phyloP scores from a whole-genome alignment of 2,888 invertebrate species.

The Morpho achilles region DNA sequence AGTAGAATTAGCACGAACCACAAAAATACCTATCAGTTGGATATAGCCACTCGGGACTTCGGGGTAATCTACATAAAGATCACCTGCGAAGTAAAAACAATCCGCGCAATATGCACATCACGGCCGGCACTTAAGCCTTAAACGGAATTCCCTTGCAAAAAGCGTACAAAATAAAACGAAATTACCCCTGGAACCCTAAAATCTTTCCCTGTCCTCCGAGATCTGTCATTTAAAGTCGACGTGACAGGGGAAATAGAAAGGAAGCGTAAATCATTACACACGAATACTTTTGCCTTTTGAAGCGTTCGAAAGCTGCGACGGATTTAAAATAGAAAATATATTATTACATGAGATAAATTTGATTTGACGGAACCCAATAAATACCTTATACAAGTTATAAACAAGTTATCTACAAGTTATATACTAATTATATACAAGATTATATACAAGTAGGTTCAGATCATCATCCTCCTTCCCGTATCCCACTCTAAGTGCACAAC shows the following conservation, averaged over 20 bases:
- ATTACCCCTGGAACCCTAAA: conserved; percentile 25
- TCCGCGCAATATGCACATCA: conserved; percentile 13
- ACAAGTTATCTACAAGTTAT: too few species aligned
- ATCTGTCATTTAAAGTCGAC: conserved; percentile 36
- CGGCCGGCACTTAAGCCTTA: conserved; percentile 5
- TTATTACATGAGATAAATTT: conserved; percentile 3
- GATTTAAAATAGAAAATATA: conserved; percentile 20
- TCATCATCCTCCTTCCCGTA: too few species aligned
- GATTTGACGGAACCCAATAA: too few species aligned
- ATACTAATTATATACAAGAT: too few species aligned
- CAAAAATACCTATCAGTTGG: too few species aligned
- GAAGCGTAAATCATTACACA: conserved; percentile 35
- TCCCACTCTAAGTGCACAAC: too few species aligned
- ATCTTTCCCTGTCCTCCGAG: conserved; percentile 26
- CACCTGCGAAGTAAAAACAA: conserved; percentile 10
- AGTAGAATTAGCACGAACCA: too few species aligned
- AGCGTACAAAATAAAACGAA: conserved; percentile 26
- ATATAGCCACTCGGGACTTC: too few species aligned
- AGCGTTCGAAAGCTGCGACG: conserved; percentile 21
- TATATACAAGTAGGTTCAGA: too few species aligned
- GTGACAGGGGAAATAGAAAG: conserved; percentile 34
- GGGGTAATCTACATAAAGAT: conserved; percentile 6
- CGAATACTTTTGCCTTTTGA: conserved; percentile 29
- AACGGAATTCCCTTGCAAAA: conserved; percentile 21
- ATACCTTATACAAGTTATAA: too few species aligned